Evolutionary conservation across 2,113 vertebrate species (phyloP), one percentile per base, ranked within the genome.

Genomic region (Montifringilla adamsi): DNA sequence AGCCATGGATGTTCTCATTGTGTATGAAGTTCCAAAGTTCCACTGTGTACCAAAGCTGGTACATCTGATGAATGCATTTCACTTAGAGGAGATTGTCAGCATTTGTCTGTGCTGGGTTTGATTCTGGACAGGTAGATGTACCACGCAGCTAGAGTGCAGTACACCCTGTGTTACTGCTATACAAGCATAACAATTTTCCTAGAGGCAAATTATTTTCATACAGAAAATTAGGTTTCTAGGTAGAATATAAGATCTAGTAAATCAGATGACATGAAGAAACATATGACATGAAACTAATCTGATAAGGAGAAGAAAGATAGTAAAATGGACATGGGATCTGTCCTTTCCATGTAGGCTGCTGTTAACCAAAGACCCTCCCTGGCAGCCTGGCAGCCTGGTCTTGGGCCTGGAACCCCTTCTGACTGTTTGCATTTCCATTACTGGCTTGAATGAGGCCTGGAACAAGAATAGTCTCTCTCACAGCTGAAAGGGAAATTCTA

Each of bases 161-260:
- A 26, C 22, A 50, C 16, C 7, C 14, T 60, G 10, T 24, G 17
- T 60, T 81, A 39, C 7, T 59, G 56, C 22, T 69, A 46, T 41
- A 37, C 23, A 64, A 68, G 11, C 11, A 60, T 9, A 56, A 91
- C 47, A 26, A 23, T 26, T 33, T 78, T 72, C 21, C 27, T 39
- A 5, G 7, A 79, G 4, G 13, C 15, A 76, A 89, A 75, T 26
- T 0, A 0, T 64, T 60, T 73, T 66, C 41, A 37, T n/a, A 73
- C 12, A 58, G n/a, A 66, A 82, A 60, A 68, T 21, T 24, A 33
- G 50, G 85, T 73, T 69, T 23, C n/a, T 22, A 35, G 22, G 26
- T 73, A 76, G 9, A 77, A 49, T 53, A 59, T 8, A 77, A 74
- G 75, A 77, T 41, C n/a, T 69, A 50, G 46, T 86, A 62, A 70